Evolutionary conservation across 2,113 vertebrate species (phyloP), one percentile per base, ranked within the genome.

Genomic region (Dinomys branickii): DNA sequence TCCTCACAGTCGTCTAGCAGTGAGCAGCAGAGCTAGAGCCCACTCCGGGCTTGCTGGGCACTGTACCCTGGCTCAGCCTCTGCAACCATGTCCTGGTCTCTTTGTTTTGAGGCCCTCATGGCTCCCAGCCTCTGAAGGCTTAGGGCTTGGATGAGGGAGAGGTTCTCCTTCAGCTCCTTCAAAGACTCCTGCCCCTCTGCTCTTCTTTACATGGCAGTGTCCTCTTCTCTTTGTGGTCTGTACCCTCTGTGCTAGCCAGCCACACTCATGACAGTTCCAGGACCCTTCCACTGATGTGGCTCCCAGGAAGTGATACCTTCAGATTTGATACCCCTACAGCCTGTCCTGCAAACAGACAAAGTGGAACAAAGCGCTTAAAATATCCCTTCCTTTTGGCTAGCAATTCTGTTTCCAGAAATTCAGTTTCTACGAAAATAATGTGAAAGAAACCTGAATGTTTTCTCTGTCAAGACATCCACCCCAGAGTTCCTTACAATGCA

Each of bases 351-450:
- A 67, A 84, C 54, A 33, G 38, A 59, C 17, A 3, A 77, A 77
- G 63, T 17, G 10, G 50, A 35, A 47, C 11, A 65, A 65, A 94
- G 11, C 26, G 28, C 38, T 52, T 24, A 30, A 92, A 92, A 85
- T 47, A 81, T 20, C 69, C 47, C 77, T 85, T 78, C 54, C 81
- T 16, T 88, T 28, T 47, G 13, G 58, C 54, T 86, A 24, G n/a
- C 30, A 41, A 80, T 41, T 85, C 59, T 17, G 24, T 85, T 88
- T 86, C 67, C 58, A 91, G 92, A 95, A 84, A 89, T 44, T 73
- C 67, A 28, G 54, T 94, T 96, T 95, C 83, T 61, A 75, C 33
- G 92, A 58, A 89, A 89, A 88, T 41, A 80, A 77, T 73, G 20
- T 22, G 67, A 97, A 75, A 91, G 86, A 44, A 82, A 84, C 35